Evolutionary conservation across 2,113 vertebrate genomes (phyloP).

Genomic region (Casuarius casuarius): DNA sequence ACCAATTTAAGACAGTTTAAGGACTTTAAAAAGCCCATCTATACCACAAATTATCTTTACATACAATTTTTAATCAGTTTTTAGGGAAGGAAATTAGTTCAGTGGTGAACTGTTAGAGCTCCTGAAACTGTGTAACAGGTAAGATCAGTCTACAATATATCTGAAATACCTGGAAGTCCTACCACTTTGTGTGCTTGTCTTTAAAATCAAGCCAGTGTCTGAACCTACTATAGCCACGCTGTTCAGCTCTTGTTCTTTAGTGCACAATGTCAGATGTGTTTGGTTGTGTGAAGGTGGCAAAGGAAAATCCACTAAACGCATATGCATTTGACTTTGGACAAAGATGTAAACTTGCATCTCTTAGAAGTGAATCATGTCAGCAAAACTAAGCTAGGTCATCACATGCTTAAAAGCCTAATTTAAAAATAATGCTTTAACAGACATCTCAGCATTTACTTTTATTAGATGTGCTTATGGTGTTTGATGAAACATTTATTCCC

Average conservation of each 20-base stretch:
- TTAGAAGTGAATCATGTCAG: background rate
- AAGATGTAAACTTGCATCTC: background rate
- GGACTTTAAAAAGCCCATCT: background rate
- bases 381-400: background rate
- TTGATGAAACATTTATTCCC: conserved; percentile 12
- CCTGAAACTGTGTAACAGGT: background rate
- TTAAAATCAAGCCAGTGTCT: background rate
- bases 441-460: background rate
- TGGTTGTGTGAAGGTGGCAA: background rate
- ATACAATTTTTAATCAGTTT: background rate
- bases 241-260: background rate
- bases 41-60: background rate
- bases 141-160: background rate
- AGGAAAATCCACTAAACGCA: background rate
- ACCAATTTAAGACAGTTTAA: background rate
- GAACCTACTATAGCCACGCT: background rate
- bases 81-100: background rate
- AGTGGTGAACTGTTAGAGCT: background rate
- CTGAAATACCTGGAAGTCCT: background rate
- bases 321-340: background rate
- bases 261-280: background rate
- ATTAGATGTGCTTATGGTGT: background rate
- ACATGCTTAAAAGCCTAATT: background rate
- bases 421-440: background rate
- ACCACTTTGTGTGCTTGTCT: background rate